Evolutionary conservation across 2,797 vertebrate genomes (phyloP).

Genomic region (Sorex maritimensis): DNA sequence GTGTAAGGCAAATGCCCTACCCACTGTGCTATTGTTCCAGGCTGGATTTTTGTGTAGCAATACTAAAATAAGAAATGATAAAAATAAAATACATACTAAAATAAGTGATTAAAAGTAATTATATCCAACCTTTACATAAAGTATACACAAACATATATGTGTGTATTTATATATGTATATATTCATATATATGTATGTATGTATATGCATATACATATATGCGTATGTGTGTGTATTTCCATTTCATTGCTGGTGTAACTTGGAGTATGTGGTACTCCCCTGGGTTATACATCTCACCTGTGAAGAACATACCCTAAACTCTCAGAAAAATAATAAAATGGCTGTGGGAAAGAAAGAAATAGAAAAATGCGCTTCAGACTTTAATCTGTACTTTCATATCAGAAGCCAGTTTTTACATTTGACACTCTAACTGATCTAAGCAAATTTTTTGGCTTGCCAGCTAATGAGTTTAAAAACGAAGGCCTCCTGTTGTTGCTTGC

Average conservation of each 20-base stretch:
- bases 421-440: constrained; percentile 67
- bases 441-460: constrained; percentile 74
- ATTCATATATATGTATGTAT: background rate
- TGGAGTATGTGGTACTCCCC: background rate
- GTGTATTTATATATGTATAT: too few relatives aligned
- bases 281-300: constrained; percentile 53
- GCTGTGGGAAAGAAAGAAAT: background rate
- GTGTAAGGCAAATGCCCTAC: too few relatives aligned
- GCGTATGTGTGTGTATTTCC: constrained; percentile 54
- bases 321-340: constrained; percentile 53
- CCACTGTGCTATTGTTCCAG: too few relatives aligned
- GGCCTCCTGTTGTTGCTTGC: constrained; percentile 56
- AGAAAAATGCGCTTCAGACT: constrained; percentile 43
- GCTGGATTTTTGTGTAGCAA: constrained; percentile 45
- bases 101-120: constrained; percentile 50
- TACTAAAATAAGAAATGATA: background rate
- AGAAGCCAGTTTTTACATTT: constrained; percentile 59
- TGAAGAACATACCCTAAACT: constrained; percentile 58
- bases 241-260: constrained; percentile 71
- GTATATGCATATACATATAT: too few relatives aligned
- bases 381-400: constrained; percentile 55
- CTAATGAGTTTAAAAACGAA: constrained; percentile 76
- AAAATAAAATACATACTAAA: background rate
- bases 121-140: constrained; percentile 40
- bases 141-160: background rate